Evolutionary conservation across 2,797 vertebrate species (phyloP).

Genomic region (Myotis planiceps): DNA sequence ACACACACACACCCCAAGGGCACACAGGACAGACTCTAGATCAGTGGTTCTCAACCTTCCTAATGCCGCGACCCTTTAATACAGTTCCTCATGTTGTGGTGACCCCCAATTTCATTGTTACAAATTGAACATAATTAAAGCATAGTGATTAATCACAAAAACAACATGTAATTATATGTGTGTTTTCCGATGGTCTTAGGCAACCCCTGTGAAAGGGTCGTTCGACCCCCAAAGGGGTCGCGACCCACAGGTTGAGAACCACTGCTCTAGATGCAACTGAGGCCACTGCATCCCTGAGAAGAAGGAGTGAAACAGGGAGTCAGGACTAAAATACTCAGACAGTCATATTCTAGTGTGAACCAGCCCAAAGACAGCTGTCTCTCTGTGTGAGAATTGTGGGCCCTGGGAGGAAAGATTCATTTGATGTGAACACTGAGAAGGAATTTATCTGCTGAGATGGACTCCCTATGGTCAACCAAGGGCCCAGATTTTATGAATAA

Average conservation of each 20-base stretch:
- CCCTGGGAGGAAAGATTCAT: not conserved
- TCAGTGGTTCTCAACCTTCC: not conserved
- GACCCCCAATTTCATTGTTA: too few relatives aligned
- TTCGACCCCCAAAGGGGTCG: too few relatives aligned
- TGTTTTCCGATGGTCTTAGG: too few relatives aligned
- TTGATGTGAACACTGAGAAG: not conserved
- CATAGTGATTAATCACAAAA: too few relatives aligned
- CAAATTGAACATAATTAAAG: too few relatives aligned
- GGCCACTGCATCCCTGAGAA: not conserved
- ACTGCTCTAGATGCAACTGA: not conserved
- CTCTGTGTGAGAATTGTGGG: not conserved
- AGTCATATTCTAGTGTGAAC: fast-evolving
- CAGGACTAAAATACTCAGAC: not conserved
- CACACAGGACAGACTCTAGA: not conserved
- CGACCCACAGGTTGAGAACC: too few relatives aligned
- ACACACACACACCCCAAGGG: not conserved
- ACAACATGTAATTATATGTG: too few relatives aligned
- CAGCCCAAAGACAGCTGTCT: not conserved
- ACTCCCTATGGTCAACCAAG: not conserved
- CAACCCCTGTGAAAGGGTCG: too few relatives aligned
- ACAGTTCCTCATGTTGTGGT: too few relatives aligned
- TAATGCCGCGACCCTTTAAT: too few relatives aligned
- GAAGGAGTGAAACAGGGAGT: not conserved
- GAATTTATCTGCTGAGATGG: not conserved
- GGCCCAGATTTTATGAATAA: not conserved